Evolutionary conservation across 2,888 invertebrate species (phyloP).

Genomic region (Drosophila flavopinicola): DNA sequence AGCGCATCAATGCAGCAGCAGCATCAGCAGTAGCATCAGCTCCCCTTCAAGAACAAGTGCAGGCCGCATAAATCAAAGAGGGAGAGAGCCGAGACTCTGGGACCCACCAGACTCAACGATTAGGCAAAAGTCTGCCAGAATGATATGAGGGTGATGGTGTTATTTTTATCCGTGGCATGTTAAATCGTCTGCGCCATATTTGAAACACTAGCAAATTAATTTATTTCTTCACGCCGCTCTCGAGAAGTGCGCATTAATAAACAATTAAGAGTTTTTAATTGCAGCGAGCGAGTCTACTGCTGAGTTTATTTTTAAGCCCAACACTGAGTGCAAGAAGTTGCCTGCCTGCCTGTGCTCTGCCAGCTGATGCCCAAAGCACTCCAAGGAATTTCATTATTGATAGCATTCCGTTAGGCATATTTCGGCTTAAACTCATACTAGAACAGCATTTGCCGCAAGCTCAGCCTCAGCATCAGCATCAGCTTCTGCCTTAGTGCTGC

Average conservation of each 20-base stretch:
- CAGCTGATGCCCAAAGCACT: neutral
- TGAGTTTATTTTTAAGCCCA: slow-evolving; percentile 3
- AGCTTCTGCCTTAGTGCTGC: too few species aligned
- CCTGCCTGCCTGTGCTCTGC: too few species aligned
- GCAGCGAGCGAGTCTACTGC: slow-evolving; percentile 21
- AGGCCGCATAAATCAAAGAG: slow-evolving; percentile 70
- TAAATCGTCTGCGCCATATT: slow-evolving; percentile 75
- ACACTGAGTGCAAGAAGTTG: slow-evolving; percentile 1
- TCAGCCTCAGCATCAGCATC: too few species aligned
- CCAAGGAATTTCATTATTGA: slow-evolving; percentile 5
- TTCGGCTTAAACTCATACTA: neutral
- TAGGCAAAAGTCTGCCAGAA: slow-evolving; percentile 45
- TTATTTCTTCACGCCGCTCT: slow-evolving; percentile 60
- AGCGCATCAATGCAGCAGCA: slow-evolving; percentile 26
- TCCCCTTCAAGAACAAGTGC: slow-evolving; percentile 57
- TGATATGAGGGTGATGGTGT: slow-evolving; percentile 13
- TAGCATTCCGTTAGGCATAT: slow-evolving; percentile 9
- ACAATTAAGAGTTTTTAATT: slow-evolving; percentile 74
- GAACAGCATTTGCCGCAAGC: neutral
- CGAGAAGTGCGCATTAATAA: slow-evolving; percentile 74
- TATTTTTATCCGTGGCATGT: slow-evolving; percentile 56
- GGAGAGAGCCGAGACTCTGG: slow-evolving; percentile 4
- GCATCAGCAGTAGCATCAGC: slow-evolving; percentile 2
- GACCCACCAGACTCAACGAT: slow-evolving; percentile 31
- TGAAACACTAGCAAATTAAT: slow-evolving; percentile 76